Base-by-base conservation (phyloP, 2,797 vertebrate species). In the Parotocinclus haroldoi region DNA sequence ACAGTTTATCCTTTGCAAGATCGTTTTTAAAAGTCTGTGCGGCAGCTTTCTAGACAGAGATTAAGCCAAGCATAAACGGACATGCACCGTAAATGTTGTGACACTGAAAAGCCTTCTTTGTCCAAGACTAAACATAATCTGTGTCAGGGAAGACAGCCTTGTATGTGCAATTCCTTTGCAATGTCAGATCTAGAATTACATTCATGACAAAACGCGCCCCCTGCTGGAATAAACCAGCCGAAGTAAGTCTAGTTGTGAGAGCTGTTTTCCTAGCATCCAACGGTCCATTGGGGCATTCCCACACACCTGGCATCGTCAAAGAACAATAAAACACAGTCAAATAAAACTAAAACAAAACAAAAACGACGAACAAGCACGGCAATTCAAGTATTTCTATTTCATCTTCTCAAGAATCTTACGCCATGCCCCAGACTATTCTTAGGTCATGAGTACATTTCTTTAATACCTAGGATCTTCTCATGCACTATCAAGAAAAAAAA, bases 81-180 rank as follows among this genome's bases (percentile, higher is more conserved):
- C 37, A 10, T 38, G 19, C 48, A 51, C 36, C 17, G 18, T 63
- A 11, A 46, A 50, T 17, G 53, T 27, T 27, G 27, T 27, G 27
- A 27, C 27, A 27, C 27, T 27, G 27, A 27, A 27, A 27, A 27
- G 19, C 58, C 39, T 11, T 53, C 16, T 0, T 11, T 60, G 38
- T 61, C 57, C 9, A 55, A 51, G 45, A 55, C 44, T 11, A n/a
- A 57, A 39, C 63, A 44, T 50, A 45, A 66, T 57, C 70, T 19
- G 14, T 17, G 57, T 51, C 56, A 37, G 37, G 37, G 50, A 42
- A 44, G 11, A 14, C 37, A 38, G 52, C 52, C 70, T 45, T 45
- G 73, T 74, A 84, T 90, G 89, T 92, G 89, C 89, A 92, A 91
- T 81, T 87, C 87, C 79, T 85, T 83, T 87, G 88, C 89, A 85